These are phyloP conservation scores for Novumbra hubbsi DNA, from an alignment of 2,797 vertebrate genomes.

Conservation along the genomic window DNA sequence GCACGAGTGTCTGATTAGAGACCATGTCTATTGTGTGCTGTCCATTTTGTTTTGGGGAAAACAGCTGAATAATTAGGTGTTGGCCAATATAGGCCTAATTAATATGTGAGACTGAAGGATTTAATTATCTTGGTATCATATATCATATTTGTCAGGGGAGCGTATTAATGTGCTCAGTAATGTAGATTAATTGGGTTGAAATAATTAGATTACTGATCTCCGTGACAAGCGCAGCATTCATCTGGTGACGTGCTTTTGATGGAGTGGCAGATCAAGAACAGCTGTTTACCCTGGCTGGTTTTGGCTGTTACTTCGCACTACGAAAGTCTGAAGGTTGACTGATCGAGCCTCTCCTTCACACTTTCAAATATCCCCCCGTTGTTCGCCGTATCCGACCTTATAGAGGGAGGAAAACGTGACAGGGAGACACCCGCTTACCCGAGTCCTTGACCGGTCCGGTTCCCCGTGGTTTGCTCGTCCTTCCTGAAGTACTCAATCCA, in stretches of 20 bases:
- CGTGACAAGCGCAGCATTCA: neutral
- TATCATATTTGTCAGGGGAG: slow-evolving; percentile 3
- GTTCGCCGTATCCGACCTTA: neutral
- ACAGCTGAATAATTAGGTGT: neutral
- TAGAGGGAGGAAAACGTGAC: neutral
- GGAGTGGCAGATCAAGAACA: neutral
- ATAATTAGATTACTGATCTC: slow-evolving; percentile 4
- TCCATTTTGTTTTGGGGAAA: neutral
- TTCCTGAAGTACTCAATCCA: neutral
- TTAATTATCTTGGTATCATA: slow-evolving; percentile 1
- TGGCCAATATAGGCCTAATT: neutral
- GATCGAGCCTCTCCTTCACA: neutral
- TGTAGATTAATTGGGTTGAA: neutral
- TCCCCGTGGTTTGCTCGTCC: neutral
- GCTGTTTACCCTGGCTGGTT: neutral
- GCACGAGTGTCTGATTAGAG: neutral
- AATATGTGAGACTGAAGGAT: neutral
- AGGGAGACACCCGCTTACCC: neutral
- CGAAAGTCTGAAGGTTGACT: neutral
- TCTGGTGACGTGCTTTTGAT: neutral
- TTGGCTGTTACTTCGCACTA: neutral
- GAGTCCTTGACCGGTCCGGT: neutral
- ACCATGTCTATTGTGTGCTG: neutral
- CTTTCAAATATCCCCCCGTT: neutral
- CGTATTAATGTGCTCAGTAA: neutral